A percentile compares a stretch with the other conserved stretches of the same genome.
Evolutionary conservation across 2,113 vertebrate genomes (phyloP).

Genomic region (Onychostruthus taczanowskii): DNA sequence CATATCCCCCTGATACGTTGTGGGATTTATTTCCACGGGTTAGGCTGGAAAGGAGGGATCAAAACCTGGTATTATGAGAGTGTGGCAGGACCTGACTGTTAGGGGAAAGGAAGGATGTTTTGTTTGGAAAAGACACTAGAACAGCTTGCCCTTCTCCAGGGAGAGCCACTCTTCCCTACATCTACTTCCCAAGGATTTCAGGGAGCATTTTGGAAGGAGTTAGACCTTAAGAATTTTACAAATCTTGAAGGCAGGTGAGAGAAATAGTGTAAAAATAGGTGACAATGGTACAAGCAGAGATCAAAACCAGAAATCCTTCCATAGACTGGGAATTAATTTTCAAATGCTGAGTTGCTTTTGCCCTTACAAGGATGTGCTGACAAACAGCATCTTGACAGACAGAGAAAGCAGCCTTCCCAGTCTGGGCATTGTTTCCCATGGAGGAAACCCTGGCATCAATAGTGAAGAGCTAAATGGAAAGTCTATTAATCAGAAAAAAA

Average conservation of each 20-base stretch:
- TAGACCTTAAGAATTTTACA: background rate
- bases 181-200: background rate
- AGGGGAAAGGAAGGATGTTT: background rate
- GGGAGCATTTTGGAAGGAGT: background rate
- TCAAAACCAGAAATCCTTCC: background rate
- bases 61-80: background rate
- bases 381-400: background rate
- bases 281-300: background rate
- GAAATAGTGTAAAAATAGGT: background rate
- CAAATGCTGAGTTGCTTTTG: background rate
- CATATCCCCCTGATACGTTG: background rate
- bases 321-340: background rate
- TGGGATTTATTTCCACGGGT: background rate
- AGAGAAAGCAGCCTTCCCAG: background rate
- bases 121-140: background rate
- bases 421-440: background rate
- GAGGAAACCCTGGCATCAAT: background rate
- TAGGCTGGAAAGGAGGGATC: background rate
- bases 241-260: background rate
- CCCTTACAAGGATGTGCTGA: background rate
- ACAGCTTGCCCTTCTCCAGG: background rate
- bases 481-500: background rate
- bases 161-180: background rate
- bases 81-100: background rate
- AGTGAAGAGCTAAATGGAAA: background rate